A percentile compares a stretch with the other conserved stretches of the same genome.
Evolutionary conservation across 2,113 vertebrate genomes (phyloP).

Genomic region (Naja naja): DNA sequence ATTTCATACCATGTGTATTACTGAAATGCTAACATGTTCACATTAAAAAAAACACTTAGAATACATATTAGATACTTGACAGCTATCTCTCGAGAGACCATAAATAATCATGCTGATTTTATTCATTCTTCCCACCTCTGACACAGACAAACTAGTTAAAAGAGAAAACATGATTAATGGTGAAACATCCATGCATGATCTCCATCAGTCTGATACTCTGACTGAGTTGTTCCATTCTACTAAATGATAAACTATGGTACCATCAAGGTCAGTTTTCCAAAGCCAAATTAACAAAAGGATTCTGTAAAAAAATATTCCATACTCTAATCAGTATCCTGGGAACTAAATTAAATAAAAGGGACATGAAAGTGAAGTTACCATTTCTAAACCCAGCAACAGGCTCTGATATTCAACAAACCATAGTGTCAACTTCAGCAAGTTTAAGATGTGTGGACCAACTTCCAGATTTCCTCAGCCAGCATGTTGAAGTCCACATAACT

Average conservation of each 20-base stretch:
- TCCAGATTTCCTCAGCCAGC: not conserved
- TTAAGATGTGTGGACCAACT: not conserved
- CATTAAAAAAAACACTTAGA: not conserved
- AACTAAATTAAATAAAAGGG: not conserved
- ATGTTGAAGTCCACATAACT: not conserved
- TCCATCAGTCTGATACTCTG: conserved; percentile 24
- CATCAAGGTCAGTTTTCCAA: conserved; percentile 40
- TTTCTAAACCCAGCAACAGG: not conserved
- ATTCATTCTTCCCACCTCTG: not conserved
- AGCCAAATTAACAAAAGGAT: conserved; percentile 11
- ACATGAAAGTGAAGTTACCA: not conserved
- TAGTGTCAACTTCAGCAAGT: not conserved
- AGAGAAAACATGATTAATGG: not conserved
- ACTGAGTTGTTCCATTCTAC: conserved; percentile 21
- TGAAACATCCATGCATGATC: conserved; percentile 24
- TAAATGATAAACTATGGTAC: not conserved
- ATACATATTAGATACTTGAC: not conserved
- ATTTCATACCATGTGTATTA: not conserved
- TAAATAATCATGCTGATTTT: not conserved
- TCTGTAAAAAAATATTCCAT: not conserved
- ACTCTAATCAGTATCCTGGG: not conserved
- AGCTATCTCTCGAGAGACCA: not conserved
- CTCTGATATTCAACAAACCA: not conserved
- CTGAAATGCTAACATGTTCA: conserved; percentile 1
- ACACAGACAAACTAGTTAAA: conserved; percentile 37